Conservation (phyloP, 2,113 vertebrate species). For the Dunckerocampus dactyliophorus region DNA sequence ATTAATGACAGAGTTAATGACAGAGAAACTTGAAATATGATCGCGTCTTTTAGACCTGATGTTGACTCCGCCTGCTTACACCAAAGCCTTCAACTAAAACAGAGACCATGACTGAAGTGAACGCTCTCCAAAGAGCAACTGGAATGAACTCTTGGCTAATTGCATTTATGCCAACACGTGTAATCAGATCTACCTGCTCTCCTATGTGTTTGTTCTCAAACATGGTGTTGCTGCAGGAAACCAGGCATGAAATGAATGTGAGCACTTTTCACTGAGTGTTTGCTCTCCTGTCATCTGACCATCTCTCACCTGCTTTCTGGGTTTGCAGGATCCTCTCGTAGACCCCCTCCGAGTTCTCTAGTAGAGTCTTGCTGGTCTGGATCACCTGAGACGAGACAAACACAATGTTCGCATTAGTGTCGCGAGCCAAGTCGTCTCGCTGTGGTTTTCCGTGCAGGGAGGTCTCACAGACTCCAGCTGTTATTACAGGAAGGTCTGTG, state of each 20-base stretch:
- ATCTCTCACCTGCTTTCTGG: slow-evolving; percentile 81
- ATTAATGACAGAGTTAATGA: slow-evolving; percentile 1
- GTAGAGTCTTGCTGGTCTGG: slow-evolving; percentile 83
- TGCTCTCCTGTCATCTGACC: too few relatives aligned
- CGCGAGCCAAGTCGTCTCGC: slow-evolving; percentile 16
- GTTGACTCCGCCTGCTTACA: too few relatives aligned
- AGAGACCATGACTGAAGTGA: too few relatives aligned
- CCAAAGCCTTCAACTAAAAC: background rate
- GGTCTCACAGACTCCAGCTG: slow-evolving; percentile 30
- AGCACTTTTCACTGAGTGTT: background rate
- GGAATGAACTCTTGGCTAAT: slow-evolving; percentile 33
- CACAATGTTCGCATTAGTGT: slow-evolving; percentile 12
- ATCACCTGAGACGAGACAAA: slow-evolving; percentile 82
- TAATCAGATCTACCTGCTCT: slow-evolving; percentile 22
- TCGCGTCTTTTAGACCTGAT: background rate
- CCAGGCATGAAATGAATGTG: background rate
- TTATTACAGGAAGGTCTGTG: slow-evolving; percentile 38
- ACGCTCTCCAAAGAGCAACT: too few relatives aligned
- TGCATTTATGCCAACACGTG: slow-evolving; percentile 19
- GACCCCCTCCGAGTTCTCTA: slow-evolving; percentile 83
- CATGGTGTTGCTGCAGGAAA: background rate
- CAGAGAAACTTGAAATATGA: background rate
- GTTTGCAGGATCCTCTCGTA: slow-evolving; percentile 89
- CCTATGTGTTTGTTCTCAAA: slow-evolving; percentile 20
- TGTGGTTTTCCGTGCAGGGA: slow-evolving; percentile 31